Conservation (phyloP, 1,140 invertebrate genomes). For the Musca vetustissima region DNA sequence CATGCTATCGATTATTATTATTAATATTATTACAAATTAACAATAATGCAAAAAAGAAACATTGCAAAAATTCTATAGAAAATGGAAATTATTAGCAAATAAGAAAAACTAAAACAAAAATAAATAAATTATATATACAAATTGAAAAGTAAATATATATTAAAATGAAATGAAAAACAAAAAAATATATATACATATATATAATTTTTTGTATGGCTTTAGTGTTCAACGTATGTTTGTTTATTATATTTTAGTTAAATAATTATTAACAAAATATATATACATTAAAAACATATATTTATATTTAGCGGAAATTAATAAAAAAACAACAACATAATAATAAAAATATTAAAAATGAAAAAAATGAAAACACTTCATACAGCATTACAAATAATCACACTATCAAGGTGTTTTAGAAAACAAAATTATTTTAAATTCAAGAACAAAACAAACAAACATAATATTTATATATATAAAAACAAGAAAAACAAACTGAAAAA, state of each 20-base stretch:
- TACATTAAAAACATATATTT: conserved; percentile 9
- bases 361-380: background rate
- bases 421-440: background rate
- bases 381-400: background rate
- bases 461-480: conserved; percentile 23
- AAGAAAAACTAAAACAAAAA: background rate
- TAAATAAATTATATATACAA: conserved; percentile 29
- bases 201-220: conserved; percentile 17
- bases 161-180: conserved; percentile 27
- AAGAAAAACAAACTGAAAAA: conserved; percentile 29
- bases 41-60: background rate
- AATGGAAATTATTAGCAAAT: conserved; percentile 3
- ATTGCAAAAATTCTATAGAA: conserved; percentile 10
- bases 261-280: conserved; percentile 21
- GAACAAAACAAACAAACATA: conserved; percentile 1
- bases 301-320: conserved; percentile 9
- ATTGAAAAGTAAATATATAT: conserved; percentile 4
- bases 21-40: no score
- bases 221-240: conserved; percentile 25
- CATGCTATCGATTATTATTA: no score
- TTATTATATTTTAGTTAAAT: conserved; percentile 16
- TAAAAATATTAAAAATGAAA: conserved; percentile 5
- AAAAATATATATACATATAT: conserved; percentile 27
- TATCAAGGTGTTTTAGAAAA: background rate
- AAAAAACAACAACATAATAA: background rate